These are phyloP conservation scores for Rhadina sibilatrix DNA, from an alignment of 2,113 vertebrate genomes.

Conservation along the genomic window DNA sequence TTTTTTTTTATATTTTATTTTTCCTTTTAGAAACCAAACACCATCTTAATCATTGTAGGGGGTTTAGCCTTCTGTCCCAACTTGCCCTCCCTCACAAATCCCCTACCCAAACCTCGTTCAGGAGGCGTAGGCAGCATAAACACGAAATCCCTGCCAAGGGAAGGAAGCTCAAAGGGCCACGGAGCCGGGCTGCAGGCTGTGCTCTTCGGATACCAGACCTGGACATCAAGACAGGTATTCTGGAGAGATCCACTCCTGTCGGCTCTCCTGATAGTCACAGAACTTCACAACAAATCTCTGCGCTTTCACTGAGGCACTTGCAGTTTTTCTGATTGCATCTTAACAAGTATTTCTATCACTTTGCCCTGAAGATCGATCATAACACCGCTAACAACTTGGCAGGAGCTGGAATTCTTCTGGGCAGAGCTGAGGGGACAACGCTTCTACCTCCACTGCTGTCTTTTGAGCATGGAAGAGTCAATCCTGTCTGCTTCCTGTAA, in stretches of 20 bases:
- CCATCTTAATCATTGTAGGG: constrained; percentile 73
- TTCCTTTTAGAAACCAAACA: constrained; percentile 77
- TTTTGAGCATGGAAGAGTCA: neutral
- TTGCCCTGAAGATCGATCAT: neutral
- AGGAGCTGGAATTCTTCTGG: neutral
- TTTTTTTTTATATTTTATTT: constrained; percentile 3
- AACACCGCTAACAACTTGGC: constrained; percentile 16
- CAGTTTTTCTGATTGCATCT: neutral
- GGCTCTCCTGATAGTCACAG: neutral
- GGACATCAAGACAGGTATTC: constrained; percentile 87
- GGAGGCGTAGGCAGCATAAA: constrained; percentile 64
- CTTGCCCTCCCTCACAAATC: constrained; percentile 83
- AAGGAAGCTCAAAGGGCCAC: constrained; percentile 60
- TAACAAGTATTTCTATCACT: constrained; percentile 43
- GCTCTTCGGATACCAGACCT: constrained; percentile 71
- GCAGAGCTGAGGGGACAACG: neutral
- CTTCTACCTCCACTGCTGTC: neutral
- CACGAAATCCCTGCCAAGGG: constrained; percentile 47
- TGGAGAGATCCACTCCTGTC: constrained; percentile 12
- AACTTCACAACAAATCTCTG: neutral
- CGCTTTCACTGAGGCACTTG: constrained; percentile 4
- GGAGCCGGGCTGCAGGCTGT: constrained; percentile 60
- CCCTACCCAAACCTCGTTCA: constrained; percentile 65
- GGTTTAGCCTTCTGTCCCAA: constrained; percentile 84
- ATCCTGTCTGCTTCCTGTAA: neutral